Evolutionary conservation across 2,888 invertebrate genomes (phyloP), one percentile per base, ranked within the genome.

Genomic region (Euplagia quadripunctaria): DNA sequence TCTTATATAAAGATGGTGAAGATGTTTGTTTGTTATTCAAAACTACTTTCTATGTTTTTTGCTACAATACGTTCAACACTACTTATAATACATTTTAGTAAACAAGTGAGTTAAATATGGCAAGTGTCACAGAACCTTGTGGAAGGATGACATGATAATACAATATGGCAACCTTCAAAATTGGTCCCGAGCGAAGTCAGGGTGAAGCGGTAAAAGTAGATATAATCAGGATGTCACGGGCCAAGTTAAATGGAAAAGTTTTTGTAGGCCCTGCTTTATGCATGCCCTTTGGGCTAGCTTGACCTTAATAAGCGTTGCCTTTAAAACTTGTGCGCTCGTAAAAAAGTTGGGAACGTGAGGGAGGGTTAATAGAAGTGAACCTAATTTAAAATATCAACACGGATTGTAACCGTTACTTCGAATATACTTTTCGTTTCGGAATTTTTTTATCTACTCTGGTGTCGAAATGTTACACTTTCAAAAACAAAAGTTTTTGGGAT

Each of bases 191-290:
- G 84, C 74, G 85, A 78, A 84, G 77, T 71, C 78, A 74, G 76
- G 77, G 52, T 16, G 72, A 76, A 79, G 70, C 77, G 77, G 77
- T 76, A 83, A 85, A 86, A 87, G 88, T 87, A 88, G 87, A 88
- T 89, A 89, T 92, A 91, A 93, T 92, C 91, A 88, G 86, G 85
- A 87, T 87, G 87, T 91, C 91, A 93, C 87, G 91, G 86, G 80
- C 87, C 72, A 92, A 94, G 92, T 94, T 94, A 92, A 94, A 94
- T 93, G 93, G 92, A 91, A 94, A 94, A 94, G 93, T 94, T 94
- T 88, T 85, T 84, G 87, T 82, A 78, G 86, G 85, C 82, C 76
- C 79, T 89, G 87, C 88, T 91, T 91, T 90, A 92, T 90, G 89
- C 90, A 88, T 89, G 89, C 88, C 91, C 89, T 89, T 86, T 85